Evolutionary conservation across 1,140 invertebrate species (phyloP), one percentile per base, ranked within the genome.

Genomic region (Zaprionus vittiger): DNA sequence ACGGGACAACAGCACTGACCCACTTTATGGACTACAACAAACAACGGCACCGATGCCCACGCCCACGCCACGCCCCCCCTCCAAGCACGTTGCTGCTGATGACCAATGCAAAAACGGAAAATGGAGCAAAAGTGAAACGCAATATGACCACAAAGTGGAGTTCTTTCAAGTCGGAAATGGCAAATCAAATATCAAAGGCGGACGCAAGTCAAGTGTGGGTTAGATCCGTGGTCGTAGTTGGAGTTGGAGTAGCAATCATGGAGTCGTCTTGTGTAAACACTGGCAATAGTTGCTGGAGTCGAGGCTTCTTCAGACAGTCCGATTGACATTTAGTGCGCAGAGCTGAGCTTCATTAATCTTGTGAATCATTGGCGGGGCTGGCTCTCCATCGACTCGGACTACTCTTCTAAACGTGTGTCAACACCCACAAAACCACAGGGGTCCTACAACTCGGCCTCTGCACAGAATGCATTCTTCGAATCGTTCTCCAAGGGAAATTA

Each of bases 91-190:
- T 12, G 61, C 62, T 62, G 61, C 34, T 5, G 38, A 41, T 41
- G 38, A 15, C n/a, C 79, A 86, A 81, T 77, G 76, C 75, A 70
- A 85, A 85, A 83, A 57, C 67, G 69, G 68, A 64, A 73, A 82
- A 79, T 81, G 76, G 79, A 85, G 82, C 82, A 85, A 86, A 86
- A 86, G 83, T 86, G 83, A 86, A 86, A 86, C 83, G 83, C 80
- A 86, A 86, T 86, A 86, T 82, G 83, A 75, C 82, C 83, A 85
- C 82, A 85, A 85, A 85, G 72, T 73, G 66, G 59, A 79, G 68
- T 41, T 38, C 41, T 44, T 44, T 41, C 63, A 57, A 67, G 63
- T 67, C 69, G 59, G 71, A 78, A 73, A 54, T 41, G 52, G 64
- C 75, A 74, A 63, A 78, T 78, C 75, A 78, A 74, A 78, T 78